These are phyloP conservation scores for Macropus fuliginosus DNA, from an alignment of 2,797 vertebrate species.

Conservation along the genomic window DNA sequence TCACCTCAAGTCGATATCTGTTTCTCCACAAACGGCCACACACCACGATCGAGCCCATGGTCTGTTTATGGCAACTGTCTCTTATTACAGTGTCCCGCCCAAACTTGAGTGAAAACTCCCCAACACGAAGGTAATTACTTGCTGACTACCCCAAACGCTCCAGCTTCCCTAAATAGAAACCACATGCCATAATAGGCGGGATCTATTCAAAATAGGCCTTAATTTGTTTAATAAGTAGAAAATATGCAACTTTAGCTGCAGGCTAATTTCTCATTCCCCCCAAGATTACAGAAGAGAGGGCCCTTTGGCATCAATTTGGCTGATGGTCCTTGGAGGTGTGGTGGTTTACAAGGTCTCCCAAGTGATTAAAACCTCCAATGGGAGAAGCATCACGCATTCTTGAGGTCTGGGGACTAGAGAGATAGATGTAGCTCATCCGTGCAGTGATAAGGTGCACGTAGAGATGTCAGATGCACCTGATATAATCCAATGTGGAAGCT, in stretches of 20 bases:
- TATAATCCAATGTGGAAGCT: constrained; percentile 68
- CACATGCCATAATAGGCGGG: constrained; percentile 92
- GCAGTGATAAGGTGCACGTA: constrained; percentile 44
- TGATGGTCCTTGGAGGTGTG: constrained; percentile 69
- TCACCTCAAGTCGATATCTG: constrained; percentile 87
- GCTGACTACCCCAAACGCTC: constrained; percentile 83
- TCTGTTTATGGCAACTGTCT: constrained; percentile 90
- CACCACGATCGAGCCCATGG: constrained; percentile 85
- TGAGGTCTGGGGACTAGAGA: constrained; percentile 38
- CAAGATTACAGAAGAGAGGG: constrained; percentile 76
- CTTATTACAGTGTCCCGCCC: constrained; percentile 87
- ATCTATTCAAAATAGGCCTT: constrained; percentile 88
- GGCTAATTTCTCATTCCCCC: constrained; percentile 89
- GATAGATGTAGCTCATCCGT: constrained; percentile 37
- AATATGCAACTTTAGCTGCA: constrained; percentile 92
- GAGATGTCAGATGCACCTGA: constrained; percentile 70
- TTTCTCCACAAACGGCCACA: constrained; percentile 88
- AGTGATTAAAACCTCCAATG: constrained; percentile 75
- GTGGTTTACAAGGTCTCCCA: constrained; percentile 58
- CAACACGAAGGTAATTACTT: constrained; percentile 88
- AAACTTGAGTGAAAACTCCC: constrained; percentile 86
- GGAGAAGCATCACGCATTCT: constrained; percentile 55
- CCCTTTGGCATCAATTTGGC: constrained; percentile 70
- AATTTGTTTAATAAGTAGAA: constrained; percentile 98
- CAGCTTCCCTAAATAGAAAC: constrained; percentile 96